Base-by-base conservation (phyloP, 1,140 invertebrate genomes). In the Papilio glaucus region DNA sequence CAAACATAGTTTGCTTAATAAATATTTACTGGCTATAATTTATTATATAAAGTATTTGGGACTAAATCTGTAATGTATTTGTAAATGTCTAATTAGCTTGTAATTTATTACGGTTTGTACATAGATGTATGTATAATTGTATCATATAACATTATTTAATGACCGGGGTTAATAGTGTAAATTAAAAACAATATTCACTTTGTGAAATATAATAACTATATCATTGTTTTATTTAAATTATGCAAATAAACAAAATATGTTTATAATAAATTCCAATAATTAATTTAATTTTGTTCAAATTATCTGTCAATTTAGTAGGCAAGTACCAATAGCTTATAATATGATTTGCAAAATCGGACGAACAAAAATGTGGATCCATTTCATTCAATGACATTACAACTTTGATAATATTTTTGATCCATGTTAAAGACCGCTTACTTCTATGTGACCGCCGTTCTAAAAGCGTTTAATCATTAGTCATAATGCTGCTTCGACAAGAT, bases 61-160 rank as follows among this genome's bases (percentile, higher is more conserved):
- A 24, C 42, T 38, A 70, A 70, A 45, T 53, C 41, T 70, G 15
- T 45, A 61, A 67, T 71, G 18, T 76, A 69, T 72, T 68, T 38
- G 13, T 39, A 63, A 67, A 71, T 68, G 15, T 57, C 24, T 33
- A 37, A 41, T 69, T 41, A 21, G 37, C 62, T 63, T 38, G n/a
- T 63, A 63, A 67, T 67, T 42, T 42, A 42, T 42, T 21, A 26
- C 45, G 24, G 9, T 38, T 53, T 69, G 67, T 69, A 69, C 15
- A 69, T 49, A 69, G 26, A 33, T 63, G 21, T 49, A 57, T 57
- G 49, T 41, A 41, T 57, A 57, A 24, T 12, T 57, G 21, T 57
- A 57, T 57, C 10, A 57, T 21, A 57, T 9, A 21, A 37, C 33
- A 9, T 65, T 37, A 61, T 61, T 38, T 62, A 38, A 24, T 65